A percentile compares a stretch with the other conserved stretches of the same genome.
phyloP scores from a whole-genome alignment of 1,140 invertebrate genomes.

The Caenorhabditis tropicalis region DNA sequence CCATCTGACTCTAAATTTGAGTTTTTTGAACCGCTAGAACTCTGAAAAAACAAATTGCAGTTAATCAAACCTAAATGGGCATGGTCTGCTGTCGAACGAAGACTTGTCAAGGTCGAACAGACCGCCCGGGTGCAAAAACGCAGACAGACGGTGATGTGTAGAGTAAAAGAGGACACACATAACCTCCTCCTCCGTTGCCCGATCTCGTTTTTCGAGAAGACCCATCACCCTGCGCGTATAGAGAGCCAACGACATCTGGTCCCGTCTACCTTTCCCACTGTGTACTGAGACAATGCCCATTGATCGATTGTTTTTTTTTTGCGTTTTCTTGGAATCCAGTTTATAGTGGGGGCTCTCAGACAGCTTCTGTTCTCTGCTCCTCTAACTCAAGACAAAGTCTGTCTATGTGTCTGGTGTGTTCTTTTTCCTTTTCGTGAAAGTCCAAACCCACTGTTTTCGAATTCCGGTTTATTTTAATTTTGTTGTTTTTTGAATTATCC shows the following conservation, averaged over 20 bases:
- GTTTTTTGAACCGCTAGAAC: background rate
- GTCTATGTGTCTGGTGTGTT: slow-evolving; percentile 23
- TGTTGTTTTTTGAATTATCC: too few species aligned
- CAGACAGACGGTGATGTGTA: background rate
- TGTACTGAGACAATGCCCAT: too few species aligned
- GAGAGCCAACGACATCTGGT: background rate
- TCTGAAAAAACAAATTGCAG: background rate
- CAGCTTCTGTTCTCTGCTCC: background rate
- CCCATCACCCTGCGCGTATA: too few species aligned
- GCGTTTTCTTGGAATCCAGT: background rate
- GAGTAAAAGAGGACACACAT: background rate
- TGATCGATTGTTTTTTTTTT: background rate
- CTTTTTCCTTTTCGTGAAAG: background rate
- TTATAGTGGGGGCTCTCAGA: background rate
- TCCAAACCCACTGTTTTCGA: background rate
- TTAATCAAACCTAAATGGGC: background rate
- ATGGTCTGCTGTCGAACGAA: background rate
- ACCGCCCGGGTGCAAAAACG: background rate
- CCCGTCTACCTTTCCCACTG: background rate
- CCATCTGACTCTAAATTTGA: background rate
- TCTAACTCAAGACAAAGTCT: background rate
- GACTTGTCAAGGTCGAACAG: background rate
- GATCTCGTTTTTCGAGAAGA: too few species aligned
- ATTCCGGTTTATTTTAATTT: background rate
- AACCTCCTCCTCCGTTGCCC: too few species aligned